Evolutionary conservation across 1,140 invertebrate genomes (phyloP), one percentile per base, ranked within the genome.

Genomic region (Varroa destructor): DNA sequence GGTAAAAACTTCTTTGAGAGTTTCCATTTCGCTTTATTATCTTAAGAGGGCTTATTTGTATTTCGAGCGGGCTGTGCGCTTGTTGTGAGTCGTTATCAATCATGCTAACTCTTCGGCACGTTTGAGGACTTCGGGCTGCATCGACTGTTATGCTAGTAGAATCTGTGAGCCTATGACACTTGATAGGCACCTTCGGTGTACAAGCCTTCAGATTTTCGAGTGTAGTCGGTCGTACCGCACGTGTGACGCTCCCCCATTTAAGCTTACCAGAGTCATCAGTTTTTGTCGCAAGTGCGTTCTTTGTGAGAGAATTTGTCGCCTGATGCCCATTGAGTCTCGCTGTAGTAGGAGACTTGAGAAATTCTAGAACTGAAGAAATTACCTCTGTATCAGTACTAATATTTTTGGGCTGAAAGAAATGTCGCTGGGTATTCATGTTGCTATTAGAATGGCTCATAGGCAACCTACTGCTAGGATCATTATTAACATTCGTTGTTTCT

Each of bases 321-420:
- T 67, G 61, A 37, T 67, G 40, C 12, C 61, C 37, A 51, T 8
- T 51, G 12, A 67, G 3, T 8, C 40, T 14, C 40, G 61, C 61
- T 40, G 61, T 46, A 25, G 61, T 67, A 4, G 61, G 61, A 40
- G 61, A 67, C 61, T 67, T 67, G 12, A 67, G 46, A 37, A 67
- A 67, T 37, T 67, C 61, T 12, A 67, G 61, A 67, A 67, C 61
- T 5, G 61, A 67, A 36, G 61, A 43, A 3, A 67, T 67, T 2
- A 46, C 37, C 36, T 67, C 61, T 37, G 14, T 40, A 37, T 67
- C 61, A 46, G 14, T 67, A 2, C 40, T n/a, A 46, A 67, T 40
- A 46, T 40, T 46, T 67, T 12, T 43, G 5, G 61, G 61, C 12
- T 67, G 61, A 46, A 67, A 67, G 46, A 67, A 67, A 4, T 51